Base-by-base conservation (phyloP, 2,888 invertebrate species). In the Hydriomena furcata region DNA sequence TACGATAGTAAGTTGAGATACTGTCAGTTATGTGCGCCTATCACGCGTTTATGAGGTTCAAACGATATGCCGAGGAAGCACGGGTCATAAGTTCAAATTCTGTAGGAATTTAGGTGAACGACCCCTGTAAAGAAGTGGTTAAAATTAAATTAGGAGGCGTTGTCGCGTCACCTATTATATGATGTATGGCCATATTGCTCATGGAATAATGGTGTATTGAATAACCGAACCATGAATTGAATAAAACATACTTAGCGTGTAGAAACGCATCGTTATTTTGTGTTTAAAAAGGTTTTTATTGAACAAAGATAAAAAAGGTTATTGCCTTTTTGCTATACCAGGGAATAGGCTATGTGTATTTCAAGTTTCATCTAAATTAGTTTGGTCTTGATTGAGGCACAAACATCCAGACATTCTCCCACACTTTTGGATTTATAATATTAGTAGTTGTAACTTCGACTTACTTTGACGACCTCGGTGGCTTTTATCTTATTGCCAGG, bases 71-170 rank as follows among this genome's bases (percentile, higher is more conserved):
- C 56, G 69, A 76, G 78, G 77, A 79, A 73, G 70, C 67, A 50
- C 61, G 62, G 78, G 76, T 79, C 78, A 73, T 49, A 63, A 61
- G 80, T 74, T 79, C 77, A 78, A 75, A 70, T 70, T 68, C 62
- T 62, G 63, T 63, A 61, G 55, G 64, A 68, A 71, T 71, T 61
- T 71, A 55, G 68, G 71, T 71, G 69, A 66, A 66, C 63, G 71
- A 69, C 61, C 64, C 24, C 24, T 6, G 55, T 42, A 50, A 63
- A 60, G 61, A 60, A 54, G 54, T 58, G 51, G 60, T 64, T 58
- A 61, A 67, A 71, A 73, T 73, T 75, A 57, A 73, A 73, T 75
- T 63, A 65, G 55, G 64, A 70, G 66, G 68, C 68, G 60, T 61
- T 46, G 46, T 58, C 60, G 54, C 55, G 61, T 61, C 58, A 51